These are phyloP conservation scores for Pica pica DNA, from an alignment of 2,113 vertebrate genomes.

Conservation along the genomic window DNA sequence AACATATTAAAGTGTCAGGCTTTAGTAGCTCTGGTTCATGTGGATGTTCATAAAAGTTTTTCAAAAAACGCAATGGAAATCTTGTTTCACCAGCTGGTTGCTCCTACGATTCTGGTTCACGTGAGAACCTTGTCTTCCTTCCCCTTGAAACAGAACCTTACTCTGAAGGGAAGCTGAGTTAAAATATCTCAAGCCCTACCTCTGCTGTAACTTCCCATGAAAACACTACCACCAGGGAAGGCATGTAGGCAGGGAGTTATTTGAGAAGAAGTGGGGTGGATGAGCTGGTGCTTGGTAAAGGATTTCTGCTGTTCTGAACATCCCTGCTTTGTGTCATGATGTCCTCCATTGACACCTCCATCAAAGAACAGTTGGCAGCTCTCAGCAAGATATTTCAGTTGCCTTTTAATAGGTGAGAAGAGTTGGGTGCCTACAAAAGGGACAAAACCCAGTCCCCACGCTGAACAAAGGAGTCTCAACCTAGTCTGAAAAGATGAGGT, in stretches of 20 bases:
- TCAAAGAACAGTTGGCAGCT: neutral
- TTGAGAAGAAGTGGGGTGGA: neutral
- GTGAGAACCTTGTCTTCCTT: neutral
- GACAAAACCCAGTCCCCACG: rapidly evolving
- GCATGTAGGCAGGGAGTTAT: neutral
- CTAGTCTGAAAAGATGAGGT: neutral
- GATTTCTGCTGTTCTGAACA: neutral
- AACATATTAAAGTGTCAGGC: slow-evolving; percentile 51
- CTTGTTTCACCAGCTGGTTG: neutral
- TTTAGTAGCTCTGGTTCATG: slow-evolving; percentile 12
- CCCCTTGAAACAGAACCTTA: neutral
- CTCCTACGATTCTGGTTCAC: neutral
- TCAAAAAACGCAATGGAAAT: neutral
- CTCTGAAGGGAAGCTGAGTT: neutral
- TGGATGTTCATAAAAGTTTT: neutral
- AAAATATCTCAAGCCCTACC: neutral
- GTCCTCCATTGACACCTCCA: neutral
- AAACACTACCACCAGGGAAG: neutral
- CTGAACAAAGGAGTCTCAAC: neutral
- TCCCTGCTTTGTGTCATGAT: neutral
- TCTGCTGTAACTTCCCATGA: neutral
- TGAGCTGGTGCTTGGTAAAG: neutral
- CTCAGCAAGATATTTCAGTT: neutral
- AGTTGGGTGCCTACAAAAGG: neutral
- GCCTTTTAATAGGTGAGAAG: neutral